These are phyloP conservation scores for Thamnaconus septentrionalis DNA, from an alignment of 2,113 vertebrate genomes.

Conservation along the genomic window DNA sequence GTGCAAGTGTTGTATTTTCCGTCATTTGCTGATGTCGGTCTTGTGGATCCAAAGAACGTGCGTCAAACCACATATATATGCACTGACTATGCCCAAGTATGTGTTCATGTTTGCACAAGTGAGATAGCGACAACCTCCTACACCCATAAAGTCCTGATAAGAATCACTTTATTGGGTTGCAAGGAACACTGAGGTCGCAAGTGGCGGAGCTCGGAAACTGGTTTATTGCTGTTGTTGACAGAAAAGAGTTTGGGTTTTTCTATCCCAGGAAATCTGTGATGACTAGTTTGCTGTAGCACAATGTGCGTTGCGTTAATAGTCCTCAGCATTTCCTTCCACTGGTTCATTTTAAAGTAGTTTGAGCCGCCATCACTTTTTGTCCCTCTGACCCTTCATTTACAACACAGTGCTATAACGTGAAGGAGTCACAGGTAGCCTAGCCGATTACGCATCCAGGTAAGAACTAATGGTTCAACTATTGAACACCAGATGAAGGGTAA, in stretches of 20 bases:
- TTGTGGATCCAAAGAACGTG: not conserved
- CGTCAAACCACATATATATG: not conserved
- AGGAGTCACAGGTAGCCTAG: no score
- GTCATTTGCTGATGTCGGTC: not conserved
- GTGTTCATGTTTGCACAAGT: conserved; percentile 3
- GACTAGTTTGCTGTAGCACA: not conserved
- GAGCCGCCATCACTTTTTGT: no score
- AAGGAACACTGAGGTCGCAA: conserved; percentile 27
- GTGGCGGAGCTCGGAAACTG: not conserved
- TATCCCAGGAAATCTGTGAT: no score
- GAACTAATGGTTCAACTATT: no score
- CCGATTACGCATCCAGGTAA: no score
- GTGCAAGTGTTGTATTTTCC: no score
- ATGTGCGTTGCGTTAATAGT: not conserved
- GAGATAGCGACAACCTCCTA: conserved; percentile 8
- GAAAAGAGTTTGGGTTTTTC: no score
- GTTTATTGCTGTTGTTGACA: no score
- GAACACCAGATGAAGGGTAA: no score
- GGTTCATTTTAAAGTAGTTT: not conserved
- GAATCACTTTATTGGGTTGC: conserved; percentile 43
- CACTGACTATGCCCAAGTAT: not conserved
- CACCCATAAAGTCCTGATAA: conserved; percentile 48
- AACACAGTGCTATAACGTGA: no score
- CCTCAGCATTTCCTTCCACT: not conserved
- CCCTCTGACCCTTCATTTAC: no score